Conservation (phyloP, 2,888 invertebrate genomes). For the Branchipolynoe longqiensis region DNA sequence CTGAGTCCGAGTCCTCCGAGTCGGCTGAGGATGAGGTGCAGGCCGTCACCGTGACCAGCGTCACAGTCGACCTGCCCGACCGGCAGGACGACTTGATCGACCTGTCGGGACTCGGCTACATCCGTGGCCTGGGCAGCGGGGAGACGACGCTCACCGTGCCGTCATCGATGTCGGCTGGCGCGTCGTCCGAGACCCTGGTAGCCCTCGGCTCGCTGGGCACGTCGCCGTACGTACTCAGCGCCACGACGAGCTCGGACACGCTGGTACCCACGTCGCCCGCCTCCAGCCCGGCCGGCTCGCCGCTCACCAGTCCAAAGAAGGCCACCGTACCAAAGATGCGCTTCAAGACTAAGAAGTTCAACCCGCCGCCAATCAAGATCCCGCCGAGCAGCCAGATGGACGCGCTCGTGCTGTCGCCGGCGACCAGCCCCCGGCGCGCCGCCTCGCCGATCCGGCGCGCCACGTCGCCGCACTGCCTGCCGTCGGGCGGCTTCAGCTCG, state of each 20-base stretch:
- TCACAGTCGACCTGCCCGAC: background rate
- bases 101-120: slow-evolving; percentile 4
- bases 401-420: slow-evolving; percentile 75
- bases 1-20: slow-evolving; percentile 58
- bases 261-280: slow-evolving; percentile 78
- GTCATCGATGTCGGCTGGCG: slow-evolving; percentile 56
- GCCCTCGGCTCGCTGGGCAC: slow-evolving; percentile 63
- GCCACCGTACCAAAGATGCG: slow-evolving; percentile 62
- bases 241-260: slow-evolving; percentile 78
- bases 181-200: slow-evolving; percentile 73
- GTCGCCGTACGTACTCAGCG: slow-evolving; percentile 70
- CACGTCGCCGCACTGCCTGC: slow-evolving; percentile 62
- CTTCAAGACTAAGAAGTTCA: slow-evolving; percentile 62
- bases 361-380: slow-evolving; percentile 63
- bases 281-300: slow-evolving; percentile 77
- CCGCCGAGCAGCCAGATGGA: slow-evolving; percentile 69
- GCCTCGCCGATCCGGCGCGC: slow-evolving; percentile 66
- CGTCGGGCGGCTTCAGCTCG: slow-evolving; percentile 60
- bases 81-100: slow-evolving; percentile 36
- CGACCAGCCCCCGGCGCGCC: slow-evolving; percentile 73
- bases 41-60: slow-evolving; percentile 16
- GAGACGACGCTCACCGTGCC: slow-evolving; percentile 61
- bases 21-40: slow-evolving; percentile 27
- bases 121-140: slow-evolving; percentile 50
- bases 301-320: slow-evolving; percentile 74